These are phyloP conservation scores for Chrysemys picta DNA, from an alignment of 2,113 vertebrate genomes.

Conservation along the genomic window DNA sequence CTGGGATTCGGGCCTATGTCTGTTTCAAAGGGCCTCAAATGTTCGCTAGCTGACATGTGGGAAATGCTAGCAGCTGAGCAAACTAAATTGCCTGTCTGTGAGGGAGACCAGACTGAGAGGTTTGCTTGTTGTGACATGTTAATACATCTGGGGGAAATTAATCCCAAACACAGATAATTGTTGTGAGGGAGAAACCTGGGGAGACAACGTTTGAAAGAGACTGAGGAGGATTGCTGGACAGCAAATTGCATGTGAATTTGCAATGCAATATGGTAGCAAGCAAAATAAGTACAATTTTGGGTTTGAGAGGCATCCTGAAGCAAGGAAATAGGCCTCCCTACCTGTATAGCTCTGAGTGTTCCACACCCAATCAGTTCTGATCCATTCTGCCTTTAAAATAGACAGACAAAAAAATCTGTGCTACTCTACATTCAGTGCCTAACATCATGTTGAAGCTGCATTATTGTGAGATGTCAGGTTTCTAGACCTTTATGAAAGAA, in stretches of 20 bases:
- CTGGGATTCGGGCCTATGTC: neutral
- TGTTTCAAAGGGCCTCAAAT: neutral
- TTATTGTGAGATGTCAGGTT: neutral
- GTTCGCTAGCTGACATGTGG: neutral
- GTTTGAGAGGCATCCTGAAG: constrained; percentile 33
- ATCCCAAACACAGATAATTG: constrained; percentile 10
- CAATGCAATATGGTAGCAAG: neutral
- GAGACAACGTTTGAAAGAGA: neutral
- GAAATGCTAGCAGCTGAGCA: neutral
- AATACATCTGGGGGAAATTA: neutral
- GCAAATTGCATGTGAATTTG: neutral
- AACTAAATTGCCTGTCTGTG: neutral
- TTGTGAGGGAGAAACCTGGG: neutral
- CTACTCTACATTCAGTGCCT: neutral
- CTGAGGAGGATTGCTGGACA: neutral
- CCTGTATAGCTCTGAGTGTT: constrained; percentile 22
- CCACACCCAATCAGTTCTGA: constrained; percentile 1
- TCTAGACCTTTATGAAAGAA: neutral
- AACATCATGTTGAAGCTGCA: neutral
- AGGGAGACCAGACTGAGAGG: constrained; percentile 10
- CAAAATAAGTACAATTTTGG: neutral
- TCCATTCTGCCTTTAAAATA: neutral
- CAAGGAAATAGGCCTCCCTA: constrained; percentile 38
- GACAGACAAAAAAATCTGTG: neutral
- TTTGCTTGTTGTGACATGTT: neutral